A percentile compares a stretch with the other conserved stretches of the same genome.
Evolutionary conservation across 1,140 invertebrate species (phyloP).

Genomic region (Augochlora pura): DNA sequence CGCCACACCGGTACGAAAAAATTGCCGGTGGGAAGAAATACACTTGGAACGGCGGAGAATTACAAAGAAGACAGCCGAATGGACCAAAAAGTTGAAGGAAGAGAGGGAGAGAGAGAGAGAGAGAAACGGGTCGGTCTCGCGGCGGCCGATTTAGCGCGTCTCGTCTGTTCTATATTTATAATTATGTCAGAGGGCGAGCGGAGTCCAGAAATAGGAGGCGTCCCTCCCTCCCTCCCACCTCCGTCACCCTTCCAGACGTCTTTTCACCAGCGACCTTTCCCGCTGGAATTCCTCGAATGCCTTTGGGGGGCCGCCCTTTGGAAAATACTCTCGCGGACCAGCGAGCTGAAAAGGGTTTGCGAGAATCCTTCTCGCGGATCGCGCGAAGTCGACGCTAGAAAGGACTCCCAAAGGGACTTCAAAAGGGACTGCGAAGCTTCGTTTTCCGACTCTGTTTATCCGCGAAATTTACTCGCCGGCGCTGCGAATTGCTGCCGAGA

Average conservation of each 20-base stretch:
- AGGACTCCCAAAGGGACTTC: too few species aligned
- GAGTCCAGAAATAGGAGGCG: constrained; percentile 42
- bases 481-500: too few species aligned
- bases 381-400: too few species aligned
- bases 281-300: not conserved
- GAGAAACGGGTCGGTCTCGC: constrained; percentile 12
- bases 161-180: constrained; percentile 70
- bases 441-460: too few species aligned
- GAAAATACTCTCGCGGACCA: not conserved
- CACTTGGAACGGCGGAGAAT: constrained; percentile 14
- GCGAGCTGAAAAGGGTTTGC: too few species aligned
- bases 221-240: too few species aligned
- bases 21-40: constrained; percentile 32
- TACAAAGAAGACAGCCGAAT: constrained; percentile 15
- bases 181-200: constrained; percentile 57
- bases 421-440: too few species aligned
- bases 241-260: not conserved
- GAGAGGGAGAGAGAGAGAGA: not conserved
- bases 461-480: too few species aligned
- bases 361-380: too few species aligned
- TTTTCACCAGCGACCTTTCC: constrained; percentile 1
- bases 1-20: constrained; percentile 18
- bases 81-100: not conserved
- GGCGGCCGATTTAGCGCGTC: constrained; percentile 67
- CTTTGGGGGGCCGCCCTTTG: not conserved